Base-by-base conservation (phyloP, 2,888 invertebrate species). In the Microchrysa polita region DNA sequence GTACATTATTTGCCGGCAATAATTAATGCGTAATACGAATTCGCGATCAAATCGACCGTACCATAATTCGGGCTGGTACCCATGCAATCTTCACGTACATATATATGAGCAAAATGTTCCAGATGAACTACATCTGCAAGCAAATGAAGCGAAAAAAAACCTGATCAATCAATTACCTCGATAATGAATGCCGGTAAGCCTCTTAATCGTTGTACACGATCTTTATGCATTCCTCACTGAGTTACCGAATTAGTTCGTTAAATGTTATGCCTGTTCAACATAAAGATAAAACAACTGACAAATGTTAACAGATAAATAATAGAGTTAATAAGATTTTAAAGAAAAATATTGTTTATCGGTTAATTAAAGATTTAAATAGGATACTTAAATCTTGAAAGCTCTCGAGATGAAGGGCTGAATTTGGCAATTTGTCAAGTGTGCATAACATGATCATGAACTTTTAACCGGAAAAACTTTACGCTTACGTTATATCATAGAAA, bases 1-100 rank as follows among this genome's bases (percentile, higher is more conserved):
- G 61, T 40, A 63, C n/a, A 63, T 63, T 40, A 40, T 63, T 61
- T 61, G 40, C 61, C 61, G 34, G 55, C 61, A 18, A 63, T 40
- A 63, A 40, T 34, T 40, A 63, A 63, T 40, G 40, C 42, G 16
- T 34, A 63, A 18, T 55, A 55, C 20, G 18, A 55, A 20, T 40
- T 63, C 42, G 34, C 61, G 61, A 55, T 10, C 20, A 55, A 20
- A 20, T 55, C 55, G 61, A 63, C 40, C 40, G 34, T 63, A n/a
- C 61, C 42, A 63, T 63, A 63, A 63, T 63, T 63, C 7, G 27
- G 14, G 7, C 60, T 60, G 60, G 42, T 40, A 63, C 61, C 34
- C 42, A 40, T 20, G 61, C 18, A 55, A 20, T 20, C 55, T 20
- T 16, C 16, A 20, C 2, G 2, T 7, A 55, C 4, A 2, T 7